A percentile compares a stretch with the other conserved stretches of the same genome.
These are phyloP conservation scores for Drosophila antonietae DNA, from an alignment of 2,888 invertebrate species.

Conservation along the genomic window DNA sequence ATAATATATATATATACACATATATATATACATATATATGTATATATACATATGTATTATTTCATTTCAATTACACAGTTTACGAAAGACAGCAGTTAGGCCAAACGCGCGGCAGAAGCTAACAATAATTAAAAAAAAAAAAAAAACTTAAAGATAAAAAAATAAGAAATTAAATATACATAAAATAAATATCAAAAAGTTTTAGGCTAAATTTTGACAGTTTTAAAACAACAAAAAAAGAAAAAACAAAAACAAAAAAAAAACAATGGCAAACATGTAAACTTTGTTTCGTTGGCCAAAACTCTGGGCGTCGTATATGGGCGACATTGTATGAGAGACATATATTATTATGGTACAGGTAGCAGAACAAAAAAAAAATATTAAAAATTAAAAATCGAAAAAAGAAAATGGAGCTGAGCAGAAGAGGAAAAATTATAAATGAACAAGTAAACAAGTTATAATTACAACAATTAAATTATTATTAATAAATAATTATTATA, in stretches of 20 bases:
- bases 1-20: neutral
- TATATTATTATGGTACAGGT: slow-evolving; percentile 34
- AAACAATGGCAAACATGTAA: slow-evolving; percentile 59
- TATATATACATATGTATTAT: neutral
- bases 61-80: slow-evolving; percentile 12
- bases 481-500: slow-evolving; percentile 79
- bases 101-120: slow-evolving; percentile 50
- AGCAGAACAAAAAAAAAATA: slow-evolving; percentile 22
- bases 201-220: slow-evolving; percentile 66
- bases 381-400: neutral
- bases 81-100: slow-evolving; percentile 46
- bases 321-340: slow-evolving; percentile 41
- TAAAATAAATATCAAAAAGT: slow-evolving; percentile 57
- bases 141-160: slow-evolving; percentile 5
- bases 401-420: neutral
- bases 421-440: slow-evolving; percentile 44
- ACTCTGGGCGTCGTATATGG: slow-evolving; percentile 69
- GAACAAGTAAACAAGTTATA: slow-evolving; percentile 73
- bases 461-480: slow-evolving; percentile 78
- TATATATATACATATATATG: neutral
- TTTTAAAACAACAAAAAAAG: slow-evolving; percentile 30
- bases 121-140: slow-evolving; percentile 59
- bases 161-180: slow-evolving; percentile 20
- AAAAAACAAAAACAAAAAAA: neutral
- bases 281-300: slow-evolving; percentile 76